Base-by-base conservation (phyloP, 2,113 vertebrate genomes). In the Limanda limanda region DNA sequence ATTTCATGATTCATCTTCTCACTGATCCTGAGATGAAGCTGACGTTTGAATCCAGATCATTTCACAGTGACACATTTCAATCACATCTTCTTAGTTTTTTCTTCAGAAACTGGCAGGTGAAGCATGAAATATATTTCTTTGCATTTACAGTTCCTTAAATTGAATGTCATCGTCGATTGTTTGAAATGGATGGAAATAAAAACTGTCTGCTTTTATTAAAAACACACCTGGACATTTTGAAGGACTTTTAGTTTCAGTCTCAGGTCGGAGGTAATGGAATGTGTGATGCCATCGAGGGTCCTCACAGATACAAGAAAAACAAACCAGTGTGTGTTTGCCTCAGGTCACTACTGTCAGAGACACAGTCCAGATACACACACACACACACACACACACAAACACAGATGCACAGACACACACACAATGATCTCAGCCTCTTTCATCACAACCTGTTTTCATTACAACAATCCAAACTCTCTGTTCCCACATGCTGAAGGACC, bases 401-500 rank as follows among this genome's bases (percentile, higher is more conserved):
- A 45, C 71, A 74, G 55, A 66, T 61, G 62, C 62, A 48, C 20
- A 54, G 23, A 70, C 58, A 73, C 31, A 63, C 75, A 77, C 78
- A 23, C 77, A 45, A 31, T 73, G 57, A 63, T 57, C 74, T 72
- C 48, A 20, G 48, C 48, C 48, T 20, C 48, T 51, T 51, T 51
- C 48, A 7, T 54, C 51, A 54, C 75, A 25, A 54, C 60, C 75
- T 56, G 72, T 70, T 86, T 76, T 76, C 64, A 58, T 72, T 62
- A 55, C 45, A 3, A 45, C 48, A 66, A 7, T 40, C 40, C 52
- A 24, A 68, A 68, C 59, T 40, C 40, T n/a, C 40, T 20, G 14
- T 24, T 56, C 45, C 59, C 62, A 47, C 69, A 83, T 40, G 58
- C 37, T 45, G 64, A 5, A 0, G 35, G 35, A 31, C 18, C 18